A percentile compares a stretch with the other conserved stretches of the same genome.
Evolutionary conservation across 2,888 invertebrate species (phyloP).

Genomic region (Mesopsocus fuscifrons): DNA sequence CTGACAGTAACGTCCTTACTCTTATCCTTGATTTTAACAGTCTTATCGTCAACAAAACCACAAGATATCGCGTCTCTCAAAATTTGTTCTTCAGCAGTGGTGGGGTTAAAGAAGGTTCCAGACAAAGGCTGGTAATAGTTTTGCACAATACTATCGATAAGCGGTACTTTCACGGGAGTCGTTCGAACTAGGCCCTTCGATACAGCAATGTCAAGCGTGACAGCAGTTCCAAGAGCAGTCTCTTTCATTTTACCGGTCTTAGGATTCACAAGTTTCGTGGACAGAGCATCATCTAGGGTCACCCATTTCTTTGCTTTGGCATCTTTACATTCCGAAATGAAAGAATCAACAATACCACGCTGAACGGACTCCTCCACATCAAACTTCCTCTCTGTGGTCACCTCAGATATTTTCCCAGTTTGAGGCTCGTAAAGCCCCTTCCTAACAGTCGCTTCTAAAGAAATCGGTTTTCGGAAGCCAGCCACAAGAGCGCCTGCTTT

Average conservation of each 20-base stretch:
- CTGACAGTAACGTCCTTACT: slow-evolving; percentile 43
- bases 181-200: slow-evolving; percentile 50
- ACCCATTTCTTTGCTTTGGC: slow-evolving; percentile 49
- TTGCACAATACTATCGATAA: slow-evolving; percentile 53
- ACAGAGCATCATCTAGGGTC: slow-evolving; percentile 53
- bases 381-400: slow-evolving; percentile 47
- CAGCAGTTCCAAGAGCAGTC: slow-evolving; percentile 44
- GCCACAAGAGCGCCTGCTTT: slow-evolving; percentile 47
- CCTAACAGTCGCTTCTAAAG: slow-evolving; percentile 54
- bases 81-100: slow-evolving; percentile 50
- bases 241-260: slow-evolving; percentile 52
- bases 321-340: slow-evolving; percentile 63
- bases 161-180: slow-evolving; percentile 45
- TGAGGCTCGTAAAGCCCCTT: slow-evolving; percentile 49
- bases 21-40: slow-evolving; percentile 54
- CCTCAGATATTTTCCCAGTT: slow-evolving; percentile 50
- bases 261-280: slow-evolving; percentile 43
- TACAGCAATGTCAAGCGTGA: slow-evolving; percentile 33
- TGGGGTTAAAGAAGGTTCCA: slow-evolving; percentile 58
- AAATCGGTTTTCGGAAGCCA: slow-evolving; percentile 48
- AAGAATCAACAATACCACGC: slow-evolving; percentile 60
- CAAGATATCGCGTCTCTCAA: slow-evolving; percentile 53
- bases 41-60: slow-evolving; percentile 50
- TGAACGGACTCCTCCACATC: slow-evolving; percentile 57
- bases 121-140: slow-evolving; percentile 57